Base-by-base conservation (phyloP, 2,113 vertebrate species). In the Anguilla japonica region DNA sequence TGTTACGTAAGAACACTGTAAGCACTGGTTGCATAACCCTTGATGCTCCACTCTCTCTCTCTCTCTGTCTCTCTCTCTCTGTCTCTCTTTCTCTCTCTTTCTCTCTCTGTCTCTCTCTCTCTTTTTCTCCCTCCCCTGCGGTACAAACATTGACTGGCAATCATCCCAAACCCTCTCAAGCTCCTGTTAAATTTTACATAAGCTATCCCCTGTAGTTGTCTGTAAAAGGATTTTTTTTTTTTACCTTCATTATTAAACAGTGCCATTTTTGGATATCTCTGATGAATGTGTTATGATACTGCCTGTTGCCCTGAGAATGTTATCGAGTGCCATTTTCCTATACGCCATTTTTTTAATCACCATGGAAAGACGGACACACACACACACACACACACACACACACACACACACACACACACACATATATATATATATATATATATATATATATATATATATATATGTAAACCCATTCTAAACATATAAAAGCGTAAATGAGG, bases 1-100 rank as follows among this genome's bases (percentile, higher is more conserved):
- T 87, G 95, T 96, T 96, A 95, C 83, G 91, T 90, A 95, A 95
- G 91, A 6, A 75, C 91, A 90, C 89, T 34, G 34, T 34, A 34
- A 92, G 91, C 85, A 85, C 43, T 89, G 83, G 92, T 95, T 96
- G 94, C 91, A 90, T 95, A 96, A 88, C 88, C 60, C 56, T 87
- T 79, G 57, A 40, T 87, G 87, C 43, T 46, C 43, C 8, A 34
- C 43, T 46, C 43, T 46, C 43, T 46, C 82, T 88, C 40, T 83
- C 41, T 88, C 85, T 82, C 85, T 81, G 83, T 71, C 84, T 40
- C 34, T 79, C 43, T 71, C 60, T n/a, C n/a, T n/a, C n/a, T 34
- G 34, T 34, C 34, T 34, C 34, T 34, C 34, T 46, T n/a, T 34
- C 34, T 34, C 34, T 34, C 34, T 34, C 34, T 34, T 34, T 34